Base-by-base conservation (phyloP, 2,797 vertebrate species). In the Tokudaia muenninki region DNA sequence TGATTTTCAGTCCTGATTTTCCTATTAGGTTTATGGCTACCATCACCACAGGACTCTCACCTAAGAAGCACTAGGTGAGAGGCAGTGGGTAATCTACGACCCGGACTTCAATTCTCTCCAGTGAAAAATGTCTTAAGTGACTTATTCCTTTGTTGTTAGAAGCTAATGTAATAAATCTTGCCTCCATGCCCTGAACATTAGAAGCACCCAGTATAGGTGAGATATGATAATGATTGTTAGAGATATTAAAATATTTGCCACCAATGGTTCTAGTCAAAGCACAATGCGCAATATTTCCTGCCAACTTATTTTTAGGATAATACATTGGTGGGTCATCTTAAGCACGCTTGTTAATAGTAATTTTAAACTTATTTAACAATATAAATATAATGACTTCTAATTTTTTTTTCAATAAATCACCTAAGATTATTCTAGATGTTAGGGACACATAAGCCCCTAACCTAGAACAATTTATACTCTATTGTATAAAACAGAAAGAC, bases 101-200 rank as follows among this genome's bases (percentile, higher is more conserved):
- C 59, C 82, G 34, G 50, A 65, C 4, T 78, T 61, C 55, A 82
- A 34, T 87, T 92, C 91, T 47, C 55, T 93, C 44, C 67, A 26
- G 50, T 65, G 37, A 52, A 63, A 37, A 93, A 65, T 52, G n/a
- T 74, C 47, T 94, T 21, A 74, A 44, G 1, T 52, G 59, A 47
- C 1, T 90, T 94, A 55, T 17, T 61, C n/a, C 26, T 79, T 82
- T 90, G 59, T 52, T 93, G 41, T 78, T 95, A 57, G 52, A 88
- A 81, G 6, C 37, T 47, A 63, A 92, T 82, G 61, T 31, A 41
- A 63, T 63, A 75, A 74, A 19, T 9, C 57, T 88, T 37, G n/a
- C 37, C 55, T 67, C 26, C 70, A 3, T 77, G 6, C 13, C 22
- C 79, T 70, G 13, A 50, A 89, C 41, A 83, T 7, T 91, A 10